phyloP scores from a whole-genome alignment of 2,797 vertebrate species.

The Forpus xanthops region DNA sequence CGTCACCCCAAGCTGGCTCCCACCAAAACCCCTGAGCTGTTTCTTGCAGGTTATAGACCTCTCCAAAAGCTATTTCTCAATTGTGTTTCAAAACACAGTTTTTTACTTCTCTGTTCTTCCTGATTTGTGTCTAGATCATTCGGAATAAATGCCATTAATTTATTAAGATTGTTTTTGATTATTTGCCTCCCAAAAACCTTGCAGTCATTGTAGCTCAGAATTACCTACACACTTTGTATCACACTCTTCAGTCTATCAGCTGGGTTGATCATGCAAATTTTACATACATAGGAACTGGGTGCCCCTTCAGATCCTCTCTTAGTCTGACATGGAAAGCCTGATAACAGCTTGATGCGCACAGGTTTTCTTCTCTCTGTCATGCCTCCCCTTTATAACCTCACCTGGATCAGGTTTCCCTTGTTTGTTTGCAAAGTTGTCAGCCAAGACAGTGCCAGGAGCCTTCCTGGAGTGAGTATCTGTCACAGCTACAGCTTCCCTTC shows the following conservation, averaged over 20 bases:
- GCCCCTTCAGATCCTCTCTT: neutral
- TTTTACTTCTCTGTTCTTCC: neutral
- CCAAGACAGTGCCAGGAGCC: neutral
- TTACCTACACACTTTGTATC: neutral
- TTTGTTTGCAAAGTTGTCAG: neutral
- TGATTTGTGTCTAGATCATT: neutral
- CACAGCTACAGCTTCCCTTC: neutral
- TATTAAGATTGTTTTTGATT: neutral
- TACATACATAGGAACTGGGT: accelerated
- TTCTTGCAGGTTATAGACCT: neutral
- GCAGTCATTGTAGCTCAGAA: neutral
- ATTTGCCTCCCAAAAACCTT: neutral
- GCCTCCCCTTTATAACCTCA: neutral
- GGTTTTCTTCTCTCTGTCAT: neutral
- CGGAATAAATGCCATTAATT: neutral
- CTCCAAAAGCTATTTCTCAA: neutral
- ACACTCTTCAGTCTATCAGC: neutral
- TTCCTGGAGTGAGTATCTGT: neutral
- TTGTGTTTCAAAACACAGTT: neutral
- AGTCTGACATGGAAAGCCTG: neutral
- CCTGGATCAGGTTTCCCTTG: neutral
- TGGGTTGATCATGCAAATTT: neutral
- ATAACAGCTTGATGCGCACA: neutral
- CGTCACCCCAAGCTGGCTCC: neutral
- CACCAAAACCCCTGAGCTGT: neutral